Evolutionary conservation across 1,140 invertebrate genomes (phyloP).

Genomic region (Apis dorsata): DNA sequence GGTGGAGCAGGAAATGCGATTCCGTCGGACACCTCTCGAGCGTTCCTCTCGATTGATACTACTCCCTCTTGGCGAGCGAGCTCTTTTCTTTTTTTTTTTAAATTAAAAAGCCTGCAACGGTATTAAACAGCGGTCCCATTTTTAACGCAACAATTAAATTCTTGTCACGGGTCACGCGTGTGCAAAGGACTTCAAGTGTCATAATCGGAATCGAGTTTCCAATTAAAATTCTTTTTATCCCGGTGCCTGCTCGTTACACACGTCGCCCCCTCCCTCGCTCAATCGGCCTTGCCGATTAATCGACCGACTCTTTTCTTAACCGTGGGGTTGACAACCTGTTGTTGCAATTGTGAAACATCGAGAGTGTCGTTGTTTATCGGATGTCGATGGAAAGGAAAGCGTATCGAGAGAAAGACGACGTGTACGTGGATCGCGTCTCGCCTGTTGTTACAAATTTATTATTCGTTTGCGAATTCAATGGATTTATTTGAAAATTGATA

Average conservation of each 20-base stretch:
- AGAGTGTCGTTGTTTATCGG: too few relatives aligned
- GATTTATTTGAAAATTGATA: too few relatives aligned
- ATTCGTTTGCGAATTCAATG: too few relatives aligned
- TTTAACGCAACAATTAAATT: conserved; percentile 42
- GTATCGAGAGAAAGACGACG: too few relatives aligned
- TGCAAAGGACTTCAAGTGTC: conserved; percentile 45
- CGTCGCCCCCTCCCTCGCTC: background rate
- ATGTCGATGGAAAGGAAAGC: too few relatives aligned
- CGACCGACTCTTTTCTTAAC: background rate
- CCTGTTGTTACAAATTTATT: too few relatives aligned
- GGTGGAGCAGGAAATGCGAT: background rate
- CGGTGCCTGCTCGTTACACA: conserved; percentile 14
- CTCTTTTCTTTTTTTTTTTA: background rate
- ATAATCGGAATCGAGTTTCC: conserved; percentile 39
- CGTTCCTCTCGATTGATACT: conserved; percentile 24
- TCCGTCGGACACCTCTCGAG: background rate
- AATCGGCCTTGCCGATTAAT: conserved; percentile 19
- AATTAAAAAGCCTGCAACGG: conserved; percentile 33
- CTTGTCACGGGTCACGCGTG: conserved; percentile 36
- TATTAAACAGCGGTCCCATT: conserved; percentile 19
- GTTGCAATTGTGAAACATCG: too few relatives aligned
- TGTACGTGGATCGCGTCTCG: too few relatives aligned
- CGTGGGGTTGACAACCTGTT: background rate
- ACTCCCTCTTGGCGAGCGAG: background rate
- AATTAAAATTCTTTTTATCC: conserved; percentile 42